phyloP scores from a whole-genome alignment of 2,797 vertebrate genomes.

The Pelodytes ibericus region DNA sequence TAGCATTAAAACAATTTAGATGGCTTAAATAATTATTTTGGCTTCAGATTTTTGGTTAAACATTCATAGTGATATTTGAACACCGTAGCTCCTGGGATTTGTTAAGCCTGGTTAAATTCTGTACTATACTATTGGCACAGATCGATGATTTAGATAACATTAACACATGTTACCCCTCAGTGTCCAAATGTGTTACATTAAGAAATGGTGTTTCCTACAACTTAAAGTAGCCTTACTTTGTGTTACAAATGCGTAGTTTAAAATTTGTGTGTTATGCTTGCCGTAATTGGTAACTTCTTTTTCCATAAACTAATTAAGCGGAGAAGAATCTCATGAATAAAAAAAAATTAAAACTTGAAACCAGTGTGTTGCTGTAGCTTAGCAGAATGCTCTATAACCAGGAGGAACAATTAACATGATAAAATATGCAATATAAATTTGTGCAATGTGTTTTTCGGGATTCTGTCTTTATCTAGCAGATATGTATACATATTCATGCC shows the following conservation, averaged over 20 bases:
- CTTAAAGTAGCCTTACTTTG: constrained; percentile 46
- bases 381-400: constrained; percentile 30
- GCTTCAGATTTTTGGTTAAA: too few species aligned
- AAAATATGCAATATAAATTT: constrained; percentile 26
- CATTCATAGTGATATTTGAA: too few species aligned
- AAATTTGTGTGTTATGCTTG: constrained; percentile 4
- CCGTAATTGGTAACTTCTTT: constrained; percentile 11
- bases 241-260: constrained; percentile 18
- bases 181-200: not conserved
- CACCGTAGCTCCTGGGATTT: too few species aligned
- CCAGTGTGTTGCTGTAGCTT: constrained; percentile 22
- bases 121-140: too few species aligned
- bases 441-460: constrained; percentile 11
- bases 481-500: constrained; percentile 35
- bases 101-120: too few species aligned
- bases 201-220: not conserved
- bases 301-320: constrained; percentile 13
- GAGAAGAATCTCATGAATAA: constrained; percentile 12
- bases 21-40: too few species aligned
- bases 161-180: too few species aligned
- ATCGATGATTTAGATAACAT: too few species aligned
- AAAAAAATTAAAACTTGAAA: constrained; percentile 9
- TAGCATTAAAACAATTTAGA: too few species aligned
- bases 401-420: constrained; percentile 34
- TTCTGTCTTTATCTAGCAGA: constrained; percentile 25